Conservation (phyloP, 2,888 invertebrate genomes). For the Tetragonula carbonaria region DNA sequence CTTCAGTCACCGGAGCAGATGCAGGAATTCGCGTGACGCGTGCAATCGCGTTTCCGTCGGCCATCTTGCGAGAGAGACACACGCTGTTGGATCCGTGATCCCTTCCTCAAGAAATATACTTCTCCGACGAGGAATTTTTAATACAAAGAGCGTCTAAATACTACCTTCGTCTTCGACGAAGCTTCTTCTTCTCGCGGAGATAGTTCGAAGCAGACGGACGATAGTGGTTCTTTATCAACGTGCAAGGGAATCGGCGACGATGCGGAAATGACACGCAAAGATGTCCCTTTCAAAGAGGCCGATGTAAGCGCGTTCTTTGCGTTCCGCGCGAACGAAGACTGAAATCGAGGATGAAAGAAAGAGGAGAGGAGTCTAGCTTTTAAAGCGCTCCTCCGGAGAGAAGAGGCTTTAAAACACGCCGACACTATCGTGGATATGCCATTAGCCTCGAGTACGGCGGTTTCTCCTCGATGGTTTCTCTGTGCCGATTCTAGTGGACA, state of each 20-base stretch:
- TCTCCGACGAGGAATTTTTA: too few species aligned
- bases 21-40: slow-evolving; percentile 27
- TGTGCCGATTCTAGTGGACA: slow-evolving; percentile 26
- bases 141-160: background rate
- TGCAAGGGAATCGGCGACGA: slow-evolving; percentile 14
- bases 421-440: slow-evolving; percentile 61
- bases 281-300: background rate
- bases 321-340: background rate
- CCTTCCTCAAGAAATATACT: background rate
- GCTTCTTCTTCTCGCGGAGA: background rate
- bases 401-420: slow-evolving; percentile 70
- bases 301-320: background rate
- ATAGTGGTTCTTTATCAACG: slow-evolving; percentile 19
- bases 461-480: slow-evolving; percentile 26
- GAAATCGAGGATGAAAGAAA: slow-evolving; percentile 21
- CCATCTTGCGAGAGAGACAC: slow-evolving; percentile 9
- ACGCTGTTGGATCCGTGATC: background rate
- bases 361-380: slow-evolving; percentile 52
- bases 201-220: slow-evolving; percentile 5
- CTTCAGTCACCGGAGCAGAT: background rate
- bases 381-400: slow-evolving; percentile 65
- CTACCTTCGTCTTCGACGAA: background rate
- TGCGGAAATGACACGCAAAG: background rate
- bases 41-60: slow-evolving; percentile 9
- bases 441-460: slow-evolving; percentile 62